A percentile compares a stretch with the other conserved stretches of the same genome.
These are phyloP conservation scores for Poeciliopsis infans DNA, from an alignment of 2,797 vertebrate species.

Conservation along the genomic window DNA sequence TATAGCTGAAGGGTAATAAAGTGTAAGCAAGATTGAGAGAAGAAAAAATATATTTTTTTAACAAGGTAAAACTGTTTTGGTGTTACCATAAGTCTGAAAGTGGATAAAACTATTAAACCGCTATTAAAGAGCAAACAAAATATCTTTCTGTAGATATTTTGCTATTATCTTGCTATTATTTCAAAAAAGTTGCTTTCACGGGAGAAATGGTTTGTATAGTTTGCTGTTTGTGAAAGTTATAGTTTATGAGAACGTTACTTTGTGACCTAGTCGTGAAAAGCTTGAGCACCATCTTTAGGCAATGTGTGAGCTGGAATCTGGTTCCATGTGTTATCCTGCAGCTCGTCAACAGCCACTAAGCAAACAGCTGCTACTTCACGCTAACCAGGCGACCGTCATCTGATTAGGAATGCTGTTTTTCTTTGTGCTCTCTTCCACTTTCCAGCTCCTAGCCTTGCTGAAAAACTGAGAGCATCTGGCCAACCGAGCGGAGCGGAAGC, in stretches of 20 bases:
- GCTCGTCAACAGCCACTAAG: not conserved
- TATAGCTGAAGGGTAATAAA: too few relatives aligned
- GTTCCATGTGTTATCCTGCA: not conserved
- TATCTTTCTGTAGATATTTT: not conserved
- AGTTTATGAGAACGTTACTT: not conserved
- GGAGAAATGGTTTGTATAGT: not conserved
- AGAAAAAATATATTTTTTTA: not conserved
- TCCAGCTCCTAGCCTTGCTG: conserved; percentile 46
- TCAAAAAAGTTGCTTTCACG: not conserved
- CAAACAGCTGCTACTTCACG: not conserved
- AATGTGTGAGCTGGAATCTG: not conserved
- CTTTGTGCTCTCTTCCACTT: conserved; percentile 26
- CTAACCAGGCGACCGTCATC: not conserved
- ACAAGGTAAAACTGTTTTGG: not conserved
- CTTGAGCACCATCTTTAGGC: not conserved
- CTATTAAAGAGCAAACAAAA: not conserved
- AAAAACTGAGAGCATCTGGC: conserved; percentile 39
- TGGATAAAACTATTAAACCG: not conserved
- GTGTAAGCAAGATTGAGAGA: not conserved
- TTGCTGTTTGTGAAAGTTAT: not conserved
- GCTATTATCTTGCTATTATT: not conserved
- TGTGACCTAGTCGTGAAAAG: not conserved
- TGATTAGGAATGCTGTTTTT: not conserved
- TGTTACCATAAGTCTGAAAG: not conserved
- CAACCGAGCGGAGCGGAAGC: conserved; percentile 40